Base-by-base conservation (phyloP, 1,140 invertebrate species). In the Chironomus tepperi region DNA sequence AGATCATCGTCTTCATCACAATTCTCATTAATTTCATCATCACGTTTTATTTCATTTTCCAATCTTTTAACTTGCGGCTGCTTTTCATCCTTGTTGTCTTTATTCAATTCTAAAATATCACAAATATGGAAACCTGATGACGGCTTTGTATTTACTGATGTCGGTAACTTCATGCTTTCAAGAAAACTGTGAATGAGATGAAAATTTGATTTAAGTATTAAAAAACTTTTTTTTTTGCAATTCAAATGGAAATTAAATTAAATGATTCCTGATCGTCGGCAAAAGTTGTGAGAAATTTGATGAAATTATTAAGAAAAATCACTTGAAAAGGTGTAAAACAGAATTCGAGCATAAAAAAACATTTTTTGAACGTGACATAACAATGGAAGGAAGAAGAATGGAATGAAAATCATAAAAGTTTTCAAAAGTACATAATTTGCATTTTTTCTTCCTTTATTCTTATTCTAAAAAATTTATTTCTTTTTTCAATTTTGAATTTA, bases 131-230 rank as follows among this genome's bases (percentile, higher is more conserved):
- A 89, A 34, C 87, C 84, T 1, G 86, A 87, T 80, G 79, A 72
- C 79, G 75, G 73, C 77, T 77, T 74, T 78, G 79, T 57, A 34
- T 76, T 79, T 18, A 76, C 77, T 34, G 76, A 74, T 7, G 85
- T 85, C 0, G 87, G 86, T 82, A 88, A 86, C 82, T 89, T 90
- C 85, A 89, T 89, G 77, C 86, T 88, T 78, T 89, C 88, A 79
- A 89, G 79, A 42, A 89, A 82, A 74, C 88, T 89, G 82, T 83
- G 18, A 77, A 80, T 78, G 79, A 76, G 65, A 78, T 74, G 74
- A 75, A 47, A 57, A 73, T 15, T 19, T 18, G 19, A 74, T 21
- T 73, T 42, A 73, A 43, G 15, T 19, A 16, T 67, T 67, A 67
- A 67, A 18, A 67, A 67, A 18, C 5, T 65, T 7, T n/a, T 65